phyloP scores from a whole-genome alignment of 2,888 invertebrate species.

The Erebia ligea region DNA sequence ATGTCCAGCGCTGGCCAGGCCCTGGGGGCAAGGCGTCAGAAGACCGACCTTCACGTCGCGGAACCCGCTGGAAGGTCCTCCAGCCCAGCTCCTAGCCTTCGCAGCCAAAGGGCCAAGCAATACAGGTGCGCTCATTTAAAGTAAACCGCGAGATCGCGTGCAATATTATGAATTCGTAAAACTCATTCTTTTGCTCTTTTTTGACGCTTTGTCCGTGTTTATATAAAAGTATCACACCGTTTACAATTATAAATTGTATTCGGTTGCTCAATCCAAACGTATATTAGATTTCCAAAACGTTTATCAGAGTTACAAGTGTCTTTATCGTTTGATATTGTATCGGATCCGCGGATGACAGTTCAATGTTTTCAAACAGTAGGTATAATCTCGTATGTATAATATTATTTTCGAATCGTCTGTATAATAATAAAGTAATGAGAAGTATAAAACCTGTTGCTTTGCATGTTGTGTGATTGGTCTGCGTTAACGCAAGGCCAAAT shows the following conservation, averaged over 20 bases:
- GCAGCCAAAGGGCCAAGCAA: conserved; percentile 78
- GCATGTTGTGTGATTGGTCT: conserved; percentile 17
- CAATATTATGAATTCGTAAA: conserved; percentile 40
- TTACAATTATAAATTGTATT: conserved; percentile 3
- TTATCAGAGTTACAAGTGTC: conserved; percentile 47
- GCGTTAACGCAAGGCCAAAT: conserved; percentile 15
- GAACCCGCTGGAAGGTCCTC: conserved; percentile 68
- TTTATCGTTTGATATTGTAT: conserved; percentile 33
- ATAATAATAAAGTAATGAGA: background rate
- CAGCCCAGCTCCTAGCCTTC: conserved; percentile 82
- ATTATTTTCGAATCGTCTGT: background rate
- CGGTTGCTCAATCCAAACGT: conserved; percentile 27
- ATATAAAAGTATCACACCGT: background rate
- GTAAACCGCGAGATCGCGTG: conserved; percentile 48
- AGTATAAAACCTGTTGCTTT: conserved; percentile 20
- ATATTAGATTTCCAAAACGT: conserved; percentile 29
- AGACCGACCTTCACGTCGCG: conserved; percentile 78
- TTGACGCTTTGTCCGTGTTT: background rate
- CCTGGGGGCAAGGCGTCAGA: conserved; percentile 83
- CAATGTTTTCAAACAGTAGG: conserved; percentile 27
- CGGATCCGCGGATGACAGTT: conserved; percentile 24
- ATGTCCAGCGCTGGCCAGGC: conserved; percentile 47
- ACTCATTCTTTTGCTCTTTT: conserved; percentile 37
- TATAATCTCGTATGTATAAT: background rate
- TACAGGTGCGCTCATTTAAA: conserved; percentile 65